phyloP scores from a whole-genome alignment of 2,888 invertebrate species.

The Papilio gigon region DNA sequence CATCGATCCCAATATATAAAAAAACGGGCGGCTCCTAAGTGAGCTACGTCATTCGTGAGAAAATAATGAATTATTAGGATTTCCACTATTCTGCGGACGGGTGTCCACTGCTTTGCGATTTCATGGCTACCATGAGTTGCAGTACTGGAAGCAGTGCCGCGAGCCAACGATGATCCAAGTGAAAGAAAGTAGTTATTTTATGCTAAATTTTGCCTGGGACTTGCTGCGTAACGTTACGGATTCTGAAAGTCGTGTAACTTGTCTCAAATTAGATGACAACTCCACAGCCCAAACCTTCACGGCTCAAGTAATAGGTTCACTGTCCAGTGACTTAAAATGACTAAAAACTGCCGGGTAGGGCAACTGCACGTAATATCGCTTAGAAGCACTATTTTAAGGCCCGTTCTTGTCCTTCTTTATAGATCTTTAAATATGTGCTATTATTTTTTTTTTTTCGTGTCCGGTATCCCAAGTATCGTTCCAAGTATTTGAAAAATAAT shows the following conservation, averaged over 20 bases:
- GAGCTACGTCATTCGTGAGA: too few relatives aligned
- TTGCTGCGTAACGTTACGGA: not conserved
- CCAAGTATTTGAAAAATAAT: not conserved
- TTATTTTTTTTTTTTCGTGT: not conserved
- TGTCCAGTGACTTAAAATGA: not conserved
- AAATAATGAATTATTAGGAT: not conserved
- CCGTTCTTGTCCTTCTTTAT: not conserved
- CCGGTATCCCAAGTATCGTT: not conserved
- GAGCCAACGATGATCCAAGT: not conserved
- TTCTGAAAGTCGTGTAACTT: not conserved
- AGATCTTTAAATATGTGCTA: not conserved
- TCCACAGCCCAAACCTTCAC: not conserved
- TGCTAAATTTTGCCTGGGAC: not conserved
- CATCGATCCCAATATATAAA: not conserved
- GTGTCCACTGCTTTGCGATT: not conserved
- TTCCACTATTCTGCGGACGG: not conserved
- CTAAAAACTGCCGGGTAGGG: not conserved
- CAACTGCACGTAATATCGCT: not conserved
- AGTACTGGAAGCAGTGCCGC: not conserved
- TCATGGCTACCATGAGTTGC: not conserved
- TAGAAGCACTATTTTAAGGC: not conserved
- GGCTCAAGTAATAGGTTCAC: not conserved
- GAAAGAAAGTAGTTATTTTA: not conserved
- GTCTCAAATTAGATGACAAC: not conserved
- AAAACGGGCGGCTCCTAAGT: not conserved